Base-by-base conservation (phyloP, 1,140 invertebrate species). In the Zophobas atratus region DNA sequence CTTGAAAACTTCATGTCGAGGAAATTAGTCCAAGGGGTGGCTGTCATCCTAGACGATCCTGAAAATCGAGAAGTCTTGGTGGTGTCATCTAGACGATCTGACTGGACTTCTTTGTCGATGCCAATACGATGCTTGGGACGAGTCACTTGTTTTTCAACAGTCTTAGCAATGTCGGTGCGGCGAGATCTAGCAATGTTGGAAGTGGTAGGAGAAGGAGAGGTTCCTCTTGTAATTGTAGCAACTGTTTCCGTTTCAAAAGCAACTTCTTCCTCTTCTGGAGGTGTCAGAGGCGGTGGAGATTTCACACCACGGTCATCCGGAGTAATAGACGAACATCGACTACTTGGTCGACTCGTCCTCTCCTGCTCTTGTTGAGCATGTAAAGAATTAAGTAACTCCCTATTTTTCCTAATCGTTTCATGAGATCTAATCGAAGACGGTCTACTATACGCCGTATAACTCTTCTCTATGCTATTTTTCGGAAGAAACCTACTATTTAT, bases 191-290 rank as follows among this genome's bases (percentile, higher is more conserved):
- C n/a, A 89, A 77, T 86, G n/a, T 85, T 35, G 76, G 71, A 0
- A 85, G 85, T 4, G 90, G 91, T 8, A 91, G 92, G 90, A 0
- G 92, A 93, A 0, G 94, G 94, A 4, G 94, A 95, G 0, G 94
- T 95, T 46, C 91, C 92, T 79, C 94, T 88, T 0, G 92, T 94
- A 0, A 93, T 87, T 32, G 95, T 90, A 2, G 88, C 89, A 2
- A 95, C 82, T 0, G 89, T 90, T 36, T 89, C 84, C 57, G 88
- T 86, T 6, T 88, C 87, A 0, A 36, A 38, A 32, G 32, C 3
- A 3, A 76, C 76, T 6, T 85, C 82, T 75, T 86, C 85, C 35
- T 39, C 20, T 20, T 20, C 20, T 20, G 20, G 20, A 20, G 20
- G 8, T 33, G 8, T 56, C 6, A 4, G 20, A 34, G 72, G 56